Conservation (phyloP, 2,888 invertebrate species). For the Metalampra italica region DNA sequence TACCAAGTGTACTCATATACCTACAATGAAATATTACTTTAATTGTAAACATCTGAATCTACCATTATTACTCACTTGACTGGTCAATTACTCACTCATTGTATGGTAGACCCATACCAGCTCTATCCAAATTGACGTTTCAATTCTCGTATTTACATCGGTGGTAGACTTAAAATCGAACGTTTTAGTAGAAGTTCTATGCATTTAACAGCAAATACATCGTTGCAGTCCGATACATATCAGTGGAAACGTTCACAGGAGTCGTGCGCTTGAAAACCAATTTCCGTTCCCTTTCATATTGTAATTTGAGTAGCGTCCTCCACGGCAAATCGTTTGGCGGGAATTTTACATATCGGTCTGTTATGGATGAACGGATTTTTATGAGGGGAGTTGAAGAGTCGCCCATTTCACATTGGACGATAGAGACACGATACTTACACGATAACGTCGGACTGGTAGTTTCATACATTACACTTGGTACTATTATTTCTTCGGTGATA, state of each 20-base stretch:
- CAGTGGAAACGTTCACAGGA: conserved; percentile 58
- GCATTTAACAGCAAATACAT: conserved; percentile 28
- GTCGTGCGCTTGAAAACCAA: conserved; percentile 68
- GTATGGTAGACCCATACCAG: conserved; percentile 27
- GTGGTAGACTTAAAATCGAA: not conserved
- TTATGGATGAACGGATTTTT: not conserved
- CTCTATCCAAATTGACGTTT: conserved; percentile 14
- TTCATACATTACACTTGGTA: too few species aligned
- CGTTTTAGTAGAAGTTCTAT: not conserved
- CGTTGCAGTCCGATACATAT: conserved; percentile 51
- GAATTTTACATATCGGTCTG: conserved; percentile 27
- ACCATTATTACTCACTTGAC: conserved; percentile 36
- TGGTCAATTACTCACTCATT: too few species aligned
- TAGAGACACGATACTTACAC: too few species aligned
- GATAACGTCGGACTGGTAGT: too few species aligned
- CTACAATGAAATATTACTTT: too few species aligned
- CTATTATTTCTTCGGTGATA: too few species aligned
- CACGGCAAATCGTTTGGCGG: conserved; percentile 34
- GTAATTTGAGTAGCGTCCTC: conserved; percentile 66
- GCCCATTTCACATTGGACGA: too few species aligned
- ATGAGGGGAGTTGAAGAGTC: not conserved
- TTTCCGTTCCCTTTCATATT: conserved; percentile 74
- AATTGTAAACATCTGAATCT: conserved; percentile 36
- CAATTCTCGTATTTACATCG: conserved; percentile 4
- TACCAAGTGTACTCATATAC: too few species aligned